A percentile compares a stretch with the other conserved stretches of the same genome.
Evolutionary conservation across 2,797 vertebrate species (phyloP).

Genomic region (Trachurus trachurus): DNA sequence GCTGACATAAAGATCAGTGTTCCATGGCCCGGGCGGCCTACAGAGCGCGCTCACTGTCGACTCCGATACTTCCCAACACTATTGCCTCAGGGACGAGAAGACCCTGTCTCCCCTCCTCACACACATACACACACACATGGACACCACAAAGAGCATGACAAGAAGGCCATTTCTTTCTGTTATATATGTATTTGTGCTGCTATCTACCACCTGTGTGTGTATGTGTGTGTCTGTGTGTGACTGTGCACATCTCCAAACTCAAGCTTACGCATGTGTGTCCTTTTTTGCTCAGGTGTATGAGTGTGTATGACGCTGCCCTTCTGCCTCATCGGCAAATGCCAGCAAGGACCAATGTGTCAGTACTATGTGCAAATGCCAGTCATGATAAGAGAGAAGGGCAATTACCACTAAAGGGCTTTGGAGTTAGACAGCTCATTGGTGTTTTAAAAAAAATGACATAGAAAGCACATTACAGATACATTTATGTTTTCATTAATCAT

Average conservation of each 20-base stretch:
- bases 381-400: constrained; percentile 68
- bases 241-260: constrained; percentile 12
- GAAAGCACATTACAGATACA: constrained; percentile 9
- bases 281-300: constrained; percentile 14
- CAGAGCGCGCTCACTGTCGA: constrained; percentile 70
- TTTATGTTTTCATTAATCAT: constrained; percentile 7
- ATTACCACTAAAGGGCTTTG: constrained; percentile 55
- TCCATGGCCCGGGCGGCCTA: constrained; percentile 64
- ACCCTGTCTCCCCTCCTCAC: constrained; percentile 46
- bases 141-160: constrained; percentile 22
- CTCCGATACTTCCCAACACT: constrained; percentile 74
- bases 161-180: constrained; percentile 10
- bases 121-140: constrained; percentile 17
- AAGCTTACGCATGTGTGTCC: constrained; percentile 18
- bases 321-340: constrained; percentile 76
- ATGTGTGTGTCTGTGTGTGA: neutral
- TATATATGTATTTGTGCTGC: neutral
- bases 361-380: constrained; percentile 78
- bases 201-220: constrained; percentile 24
- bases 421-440: constrained; percentile 50
- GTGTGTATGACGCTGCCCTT: constrained; percentile 66
- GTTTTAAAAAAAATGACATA: constrained; percentile 3
- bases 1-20: constrained; percentile 82
- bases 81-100: constrained; percentile 67
- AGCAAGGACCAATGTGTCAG: constrained; percentile 78